Conservation (phyloP, 2,113 vertebrate genomes). For the Marcusenius ussheri region DNA sequence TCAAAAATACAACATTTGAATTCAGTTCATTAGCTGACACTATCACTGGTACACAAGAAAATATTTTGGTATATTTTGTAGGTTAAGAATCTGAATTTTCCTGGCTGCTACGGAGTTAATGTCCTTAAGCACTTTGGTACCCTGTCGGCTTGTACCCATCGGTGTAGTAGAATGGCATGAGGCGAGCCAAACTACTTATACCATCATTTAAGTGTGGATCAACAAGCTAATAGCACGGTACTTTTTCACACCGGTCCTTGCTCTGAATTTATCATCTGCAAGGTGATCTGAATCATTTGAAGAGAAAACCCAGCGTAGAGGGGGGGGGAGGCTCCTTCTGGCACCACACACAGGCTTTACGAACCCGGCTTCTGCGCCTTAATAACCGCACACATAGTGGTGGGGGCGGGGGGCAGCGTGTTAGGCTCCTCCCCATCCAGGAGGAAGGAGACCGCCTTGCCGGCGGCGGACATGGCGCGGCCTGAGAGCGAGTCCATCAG, state of each 20-base stretch:
- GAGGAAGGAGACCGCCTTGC: constrained; percentile 61
- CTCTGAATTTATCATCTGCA: not conserved
- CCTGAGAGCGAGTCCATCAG: constrained; percentile 66
- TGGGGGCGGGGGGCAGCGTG: constrained; percentile 47
- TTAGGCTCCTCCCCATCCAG: constrained; percentile 52
- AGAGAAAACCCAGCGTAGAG: constrained; percentile 29
- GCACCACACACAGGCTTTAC: constrained; percentile 43
- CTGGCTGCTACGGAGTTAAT: not conserved
- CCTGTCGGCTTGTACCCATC: not conserved
- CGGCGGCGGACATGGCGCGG: constrained; percentile 65
- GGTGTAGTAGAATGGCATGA: not conserved
- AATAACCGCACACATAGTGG: constrained; percentile 65
- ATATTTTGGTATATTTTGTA: not conserved
- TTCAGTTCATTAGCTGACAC: not conserved
- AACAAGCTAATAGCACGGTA: not conserved
- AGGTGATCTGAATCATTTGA: constrained; percentile 27
- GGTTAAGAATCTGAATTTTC: not conserved
- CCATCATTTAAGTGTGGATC: not conserved
- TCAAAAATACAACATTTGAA: not conserved
- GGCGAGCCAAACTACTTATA: not conserved
- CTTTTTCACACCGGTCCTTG: not conserved
- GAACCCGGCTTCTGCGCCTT: constrained; percentile 75
- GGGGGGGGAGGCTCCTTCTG: constrained; percentile 41
- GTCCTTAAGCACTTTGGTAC: not conserved
- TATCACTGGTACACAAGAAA: not conserved